Percentiles rank a stretch among this genome's conserved stretches.
Evolutionary conservation across 2,113 vertebrate genomes (phyloP).

Genomic region (Enhydra lutris): DNA sequence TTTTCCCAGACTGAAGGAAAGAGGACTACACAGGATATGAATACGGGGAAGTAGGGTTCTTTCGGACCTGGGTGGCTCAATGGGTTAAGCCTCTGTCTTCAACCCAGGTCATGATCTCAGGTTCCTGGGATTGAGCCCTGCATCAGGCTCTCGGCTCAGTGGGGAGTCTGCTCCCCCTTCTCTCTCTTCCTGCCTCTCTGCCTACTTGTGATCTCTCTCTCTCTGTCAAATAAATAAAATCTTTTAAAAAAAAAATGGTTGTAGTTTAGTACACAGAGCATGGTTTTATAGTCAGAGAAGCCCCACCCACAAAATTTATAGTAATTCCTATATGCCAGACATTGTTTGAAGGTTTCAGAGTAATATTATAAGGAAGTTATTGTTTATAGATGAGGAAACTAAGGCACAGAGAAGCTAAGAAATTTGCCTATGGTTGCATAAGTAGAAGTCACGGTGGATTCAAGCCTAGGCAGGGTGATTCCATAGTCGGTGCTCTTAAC

Average conservation of each 20-base stretch:
- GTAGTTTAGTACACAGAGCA: neutral
- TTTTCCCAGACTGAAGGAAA: neutral
- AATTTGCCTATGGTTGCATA: neutral
- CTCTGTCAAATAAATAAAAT: too few relatives aligned
- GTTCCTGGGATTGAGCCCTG: too few relatives aligned
- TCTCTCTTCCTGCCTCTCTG: too few relatives aligned
- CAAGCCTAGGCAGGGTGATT: neutral
- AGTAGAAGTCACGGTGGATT: neutral
- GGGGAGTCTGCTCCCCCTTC: too few relatives aligned
- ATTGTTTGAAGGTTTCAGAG: neutral
- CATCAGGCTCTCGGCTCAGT: too few relatives aligned
- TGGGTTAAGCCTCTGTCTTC: too few relatives aligned
- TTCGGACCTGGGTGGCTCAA: neutral
- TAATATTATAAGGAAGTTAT: neutral
- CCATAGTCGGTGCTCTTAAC: neutral
- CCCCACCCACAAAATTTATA: neutral
- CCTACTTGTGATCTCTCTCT: too few relatives aligned
- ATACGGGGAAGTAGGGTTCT: neutral
- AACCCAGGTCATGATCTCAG: too few relatives aligned
- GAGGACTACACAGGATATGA: neutral
- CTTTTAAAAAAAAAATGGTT: neutral
- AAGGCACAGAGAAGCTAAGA: neutral
- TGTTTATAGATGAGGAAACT: neutral
- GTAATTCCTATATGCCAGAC: neutral
- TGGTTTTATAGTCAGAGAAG: neutral